Conservation (phyloP, 2,888 invertebrate species). For the Trissoscelio sp. region DNA sequence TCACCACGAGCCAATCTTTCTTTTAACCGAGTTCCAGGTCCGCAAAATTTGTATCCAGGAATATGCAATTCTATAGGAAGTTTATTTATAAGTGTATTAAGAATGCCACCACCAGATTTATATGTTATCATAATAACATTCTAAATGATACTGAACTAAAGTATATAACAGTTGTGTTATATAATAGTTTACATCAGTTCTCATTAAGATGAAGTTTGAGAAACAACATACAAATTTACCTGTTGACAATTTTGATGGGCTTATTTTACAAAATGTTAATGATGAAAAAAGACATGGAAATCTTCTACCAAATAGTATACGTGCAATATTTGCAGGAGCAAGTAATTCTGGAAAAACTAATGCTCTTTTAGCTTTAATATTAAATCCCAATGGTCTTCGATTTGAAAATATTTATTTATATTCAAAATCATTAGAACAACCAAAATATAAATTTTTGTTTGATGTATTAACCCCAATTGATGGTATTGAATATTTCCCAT, state of each 20-base stretch:
- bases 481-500: conserved; percentile 44
- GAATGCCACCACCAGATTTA: not conserved
- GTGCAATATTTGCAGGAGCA: conserved; percentile 73
- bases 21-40: not conserved
- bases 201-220: not conserved
- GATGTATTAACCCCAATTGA: conserved; percentile 43
- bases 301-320: conserved; percentile 28
- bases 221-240: not conserved
- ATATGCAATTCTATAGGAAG: not conserved
- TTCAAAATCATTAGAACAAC: conserved; percentile 41
- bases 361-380: conserved; percentile 75
- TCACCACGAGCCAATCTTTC: not conserved
- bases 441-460: not conserved
- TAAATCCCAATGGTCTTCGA: conserved; percentile 76
- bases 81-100: not conserved
- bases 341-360: conserved; percentile 80
- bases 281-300: not conserved
- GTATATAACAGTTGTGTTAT: not conserved
- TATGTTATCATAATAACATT: not conserved
- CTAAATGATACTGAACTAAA: not conserved
- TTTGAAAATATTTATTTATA: conserved; percentile 80
- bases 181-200: not conserved
- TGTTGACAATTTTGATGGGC: not conserved
- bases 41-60: not conserved
- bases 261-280: not conserved